Evolutionary conservation across 2,888 invertebrate genomes (phyloP), one percentile per base, ranked within the genome.

Genomic region (Lepidonotus clava): DNA sequence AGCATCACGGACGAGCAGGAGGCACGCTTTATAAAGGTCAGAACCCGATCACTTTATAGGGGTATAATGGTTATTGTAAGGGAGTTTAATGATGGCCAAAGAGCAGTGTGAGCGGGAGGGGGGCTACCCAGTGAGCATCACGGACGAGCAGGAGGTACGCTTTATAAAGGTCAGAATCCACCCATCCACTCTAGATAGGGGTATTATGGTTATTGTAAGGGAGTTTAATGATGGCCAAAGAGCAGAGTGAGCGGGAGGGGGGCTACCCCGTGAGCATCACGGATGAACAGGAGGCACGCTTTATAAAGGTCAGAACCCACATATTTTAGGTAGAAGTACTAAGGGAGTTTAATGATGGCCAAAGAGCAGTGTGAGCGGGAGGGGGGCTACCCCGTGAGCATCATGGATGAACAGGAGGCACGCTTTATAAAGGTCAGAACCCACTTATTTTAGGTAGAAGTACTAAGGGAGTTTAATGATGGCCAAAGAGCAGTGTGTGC

Each of bases 131-230:
- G 38, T 88, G n/a, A 61, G 66, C 34, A 86, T 89, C 11, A 46
- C 51, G 24, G 87, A 87, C 51, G 87, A 89, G 38, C 87, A 86
- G 8, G 89, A 89, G 76, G 86, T 88, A 1, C 84, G 87, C 71
- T 89, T 87, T 61, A 84, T 89, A 18, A 88, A 88, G 88, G 89
- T 89, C 21, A 76, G 61, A n/a, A 46, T n/a, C n/a, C n/a, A n/a
- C n/a, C n/a, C n/a, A n/a, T n/a, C n/a, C n/a, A n/a, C n/a, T n/a
- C n/a, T n/a, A n/a, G n/a, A n/a, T n/a, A n/a, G n/a, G n/a, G n/a
- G n/a, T n/a, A n/a, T n/a, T n/a, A n/a, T n/a, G n/a, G n/a, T n/a
- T n/a, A n/a, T n/a, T n/a, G n/a, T n/a, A n/a, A n/a, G n/a, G n/a
- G n/a, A n/a, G n/a, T n/a, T n/a, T n/a, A n/a, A n/a, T n/a, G n/a